Evolutionary conservation across 2,113 vertebrate genomes (phyloP).

Genomic region (Phoenicopterus ruber): DNA sequence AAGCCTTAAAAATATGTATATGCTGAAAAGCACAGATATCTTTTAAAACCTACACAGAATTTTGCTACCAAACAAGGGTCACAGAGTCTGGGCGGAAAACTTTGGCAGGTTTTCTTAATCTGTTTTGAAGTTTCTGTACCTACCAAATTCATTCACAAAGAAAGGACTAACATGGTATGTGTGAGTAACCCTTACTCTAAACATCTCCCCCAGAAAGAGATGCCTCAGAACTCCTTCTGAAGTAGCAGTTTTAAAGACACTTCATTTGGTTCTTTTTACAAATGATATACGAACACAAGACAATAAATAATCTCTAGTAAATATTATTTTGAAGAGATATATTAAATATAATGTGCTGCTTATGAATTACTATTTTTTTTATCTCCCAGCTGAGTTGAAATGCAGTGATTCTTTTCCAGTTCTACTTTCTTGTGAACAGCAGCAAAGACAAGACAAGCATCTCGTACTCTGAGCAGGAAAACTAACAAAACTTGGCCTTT

Average conservation of each 20-base stretch:
- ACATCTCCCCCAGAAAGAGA: neutral
- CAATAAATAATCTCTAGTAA: neutral
- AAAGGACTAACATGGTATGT: neutral
- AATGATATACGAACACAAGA: neutral
- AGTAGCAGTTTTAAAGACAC: neutral
- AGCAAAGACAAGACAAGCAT: neutral
- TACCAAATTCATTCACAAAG: neutral
- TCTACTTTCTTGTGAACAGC: neutral
- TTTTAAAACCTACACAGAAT: slow-evolving; percentile 1
- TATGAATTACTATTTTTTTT: neutral
- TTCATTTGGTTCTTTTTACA: neutral
- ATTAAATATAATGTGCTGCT: neutral
- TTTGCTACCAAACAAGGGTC: neutral
- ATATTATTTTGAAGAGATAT: neutral
- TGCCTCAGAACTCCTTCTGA: neutral
- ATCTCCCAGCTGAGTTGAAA: neutral
- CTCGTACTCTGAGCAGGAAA: neutral
- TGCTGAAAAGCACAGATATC: neutral
- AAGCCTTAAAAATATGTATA: slow-evolving; percentile 19
- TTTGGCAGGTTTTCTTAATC: neutral
- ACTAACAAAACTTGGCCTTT: neutral
- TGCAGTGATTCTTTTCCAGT: neutral
- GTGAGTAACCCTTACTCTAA: neutral
- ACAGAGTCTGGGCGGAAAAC: neutral
- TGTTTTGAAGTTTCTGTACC: neutral